Conservation (phyloP, 1,140 invertebrate genomes). For the Trichonephila clavata region DNA sequence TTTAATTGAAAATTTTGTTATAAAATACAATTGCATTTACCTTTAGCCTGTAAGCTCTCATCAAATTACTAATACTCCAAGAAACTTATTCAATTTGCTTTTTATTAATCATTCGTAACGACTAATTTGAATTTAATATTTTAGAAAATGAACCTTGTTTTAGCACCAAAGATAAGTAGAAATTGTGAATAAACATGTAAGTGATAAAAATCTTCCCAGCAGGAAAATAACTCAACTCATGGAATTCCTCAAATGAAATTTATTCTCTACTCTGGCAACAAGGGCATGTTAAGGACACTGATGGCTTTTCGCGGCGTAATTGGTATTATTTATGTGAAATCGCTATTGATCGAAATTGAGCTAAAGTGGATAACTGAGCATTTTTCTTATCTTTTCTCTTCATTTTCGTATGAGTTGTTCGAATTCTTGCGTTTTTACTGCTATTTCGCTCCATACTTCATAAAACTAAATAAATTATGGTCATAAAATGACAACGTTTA, state of each 20-base stretch:
- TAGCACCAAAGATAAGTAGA: no score
- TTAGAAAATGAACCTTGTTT: no score
- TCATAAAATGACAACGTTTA: slow-evolving; percentile 21
- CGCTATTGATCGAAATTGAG: slow-evolving; percentile 12
- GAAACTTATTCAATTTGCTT: no score
- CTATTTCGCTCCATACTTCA: neutral
- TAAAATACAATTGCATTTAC: no score
- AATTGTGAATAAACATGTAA: no score
- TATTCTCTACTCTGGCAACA: neutral
- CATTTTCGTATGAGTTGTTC: neutral
- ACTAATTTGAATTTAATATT: no score
- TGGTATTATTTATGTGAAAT: slow-evolving; percentile 32
- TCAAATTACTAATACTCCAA: no score
- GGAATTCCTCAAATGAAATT: neutral
- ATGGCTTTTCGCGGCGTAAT: neutral
- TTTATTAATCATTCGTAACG: no score
- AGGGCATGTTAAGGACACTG: neutral
- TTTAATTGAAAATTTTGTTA: no score
- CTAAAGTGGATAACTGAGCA: neutral
- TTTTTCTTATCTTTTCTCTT: neutral
- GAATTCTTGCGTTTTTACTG: neutral
- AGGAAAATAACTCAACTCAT: neutral
- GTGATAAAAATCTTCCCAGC: no score
- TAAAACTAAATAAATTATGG: neutral
- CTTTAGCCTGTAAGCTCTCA: no score